Evolutionary conservation across 2,797 vertebrate genomes (phyloP), one percentile per base, ranked within the genome.

Genomic region (Acomys russatus): DNA sequence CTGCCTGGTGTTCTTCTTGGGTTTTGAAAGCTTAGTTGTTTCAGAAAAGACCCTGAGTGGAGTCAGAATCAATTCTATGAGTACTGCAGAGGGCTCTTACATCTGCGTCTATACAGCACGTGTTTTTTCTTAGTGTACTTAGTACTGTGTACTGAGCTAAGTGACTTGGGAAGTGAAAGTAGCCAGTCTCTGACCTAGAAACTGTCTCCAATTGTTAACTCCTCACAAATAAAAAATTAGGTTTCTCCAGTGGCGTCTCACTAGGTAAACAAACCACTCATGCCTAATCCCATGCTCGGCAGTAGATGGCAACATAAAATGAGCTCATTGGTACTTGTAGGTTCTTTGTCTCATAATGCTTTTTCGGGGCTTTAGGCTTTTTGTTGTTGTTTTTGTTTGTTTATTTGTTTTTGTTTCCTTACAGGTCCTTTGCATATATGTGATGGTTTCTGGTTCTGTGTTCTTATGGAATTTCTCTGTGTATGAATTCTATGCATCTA

Each of bases 61-160:
- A 96, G 71, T 95, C 96, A 92, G 92, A 91, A 70, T 88, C 74
- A 74, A 63, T 18, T n/a, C 84, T 56, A 22, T 92, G 94, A 90
- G 94, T 86, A 92, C 92, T 82, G n/a, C 25, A 83, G 20, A 84
- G 88, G 83, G 94, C 73, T 94, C 94, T 96, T 84, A 88, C 89
- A 91, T 96, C 88, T 61, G 80, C 74, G 89, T 95, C 66, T 88
- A 61, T 73, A 64, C n/a, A 70, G 95, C 82, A 93, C 79, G 83
- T 94, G 94, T 73, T 78, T 97, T 97, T 97, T 96, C 97, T 97
- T 97, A 98, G 76, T 76, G 80, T 77, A 30, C 93, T 94, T 90
- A 85, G 63, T 92, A 96, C 95, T 96, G 94, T 95, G 90, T 74
- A 91, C 68, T 92, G 54, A 25, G 17, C 74, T 96, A 95, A 96